Conservation (phyloP, 2,113 vertebrate genomes). For the Hippocampus abdominalis region DNA sequence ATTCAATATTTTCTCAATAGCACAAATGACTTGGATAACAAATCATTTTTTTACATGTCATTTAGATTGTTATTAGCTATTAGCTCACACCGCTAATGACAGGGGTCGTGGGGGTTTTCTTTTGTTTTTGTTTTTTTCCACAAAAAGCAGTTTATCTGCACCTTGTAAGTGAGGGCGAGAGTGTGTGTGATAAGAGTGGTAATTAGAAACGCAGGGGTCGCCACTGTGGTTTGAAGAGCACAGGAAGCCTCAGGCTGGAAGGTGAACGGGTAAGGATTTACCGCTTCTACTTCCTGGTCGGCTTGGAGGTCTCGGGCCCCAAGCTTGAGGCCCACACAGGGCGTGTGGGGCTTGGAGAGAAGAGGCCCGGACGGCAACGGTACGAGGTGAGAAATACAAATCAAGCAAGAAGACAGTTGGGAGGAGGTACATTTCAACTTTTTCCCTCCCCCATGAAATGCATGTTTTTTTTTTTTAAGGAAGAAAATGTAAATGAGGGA, state of each 20-base stretch:
- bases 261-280: constrained; percentile 52
- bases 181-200: constrained; percentile 28
- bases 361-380: constrained; percentile 2
- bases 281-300: constrained; percentile 30
- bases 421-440: constrained; percentile 11
- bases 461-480: constrained; percentile 63
- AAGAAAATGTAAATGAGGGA: constrained; percentile 70
- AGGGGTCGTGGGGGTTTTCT: neutral
- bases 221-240: constrained; percentile 32
- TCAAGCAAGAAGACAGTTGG: constrained; percentile 14
- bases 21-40: neutral
- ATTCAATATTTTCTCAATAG: neutral
- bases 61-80: neutral
- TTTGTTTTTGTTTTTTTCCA: constrained; percentile 13
- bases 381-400: constrained; percentile 12
- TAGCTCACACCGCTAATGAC: constrained; percentile 38
- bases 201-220: constrained; percentile 49
- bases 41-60: neutral
- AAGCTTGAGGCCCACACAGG: constrained; percentile 54
- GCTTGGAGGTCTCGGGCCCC: constrained; percentile 22
- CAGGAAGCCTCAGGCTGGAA: constrained; percentile 48
- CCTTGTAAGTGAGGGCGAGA: constrained; percentile 42
- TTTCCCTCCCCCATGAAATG: constrained; percentile 45
- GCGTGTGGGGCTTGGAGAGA: constrained; percentile 26
- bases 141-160: constrained; percentile 54